Percentiles rank a stretch among this genome's conserved stretches.
These are phyloP conservation scores for Metridium senile DNA, from an alignment of 92 coral and sea anemone species.

Conservation along the genomic window DNA sequence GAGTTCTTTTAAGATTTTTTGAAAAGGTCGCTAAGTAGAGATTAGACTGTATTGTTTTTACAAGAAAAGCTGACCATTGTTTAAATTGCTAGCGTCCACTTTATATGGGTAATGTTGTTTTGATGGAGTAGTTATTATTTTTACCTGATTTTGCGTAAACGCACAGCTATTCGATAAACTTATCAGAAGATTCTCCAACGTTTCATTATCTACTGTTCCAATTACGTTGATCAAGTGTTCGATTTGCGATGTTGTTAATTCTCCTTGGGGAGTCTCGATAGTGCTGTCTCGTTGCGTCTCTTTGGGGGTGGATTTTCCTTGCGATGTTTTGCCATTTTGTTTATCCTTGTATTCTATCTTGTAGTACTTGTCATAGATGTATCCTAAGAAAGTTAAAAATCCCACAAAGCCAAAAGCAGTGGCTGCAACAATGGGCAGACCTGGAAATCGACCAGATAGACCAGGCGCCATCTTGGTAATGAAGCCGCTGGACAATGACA, in stretches of 20 bases:
- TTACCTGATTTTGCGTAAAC: conserved; percentile 78
- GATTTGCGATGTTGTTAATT: conserved; percentile 15
- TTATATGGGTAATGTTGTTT: too few relatives aligned
- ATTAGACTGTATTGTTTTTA: not conserved
- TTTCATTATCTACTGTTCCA: conserved; percentile 34
- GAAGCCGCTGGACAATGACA: conserved; percentile 15
- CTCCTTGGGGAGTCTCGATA: conserved; percentile 4
- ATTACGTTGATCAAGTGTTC: conserved; percentile 38
- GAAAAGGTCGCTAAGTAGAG: not conserved
- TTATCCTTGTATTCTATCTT: conserved; percentile 6
- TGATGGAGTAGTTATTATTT: too few relatives aligned
- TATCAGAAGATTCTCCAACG: conserved; percentile 63
- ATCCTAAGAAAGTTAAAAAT: conserved; percentile 32
- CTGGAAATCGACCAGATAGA: conserved; percentile 6
- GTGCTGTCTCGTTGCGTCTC: not conserved
- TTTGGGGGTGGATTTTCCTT: not conserved
- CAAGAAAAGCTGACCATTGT: not conserved
- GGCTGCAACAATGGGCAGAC: conserved; percentile 10
- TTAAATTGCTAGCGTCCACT: too few relatives aligned
- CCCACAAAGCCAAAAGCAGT: conserved; percentile 23
- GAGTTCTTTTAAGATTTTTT: too few relatives aligned
- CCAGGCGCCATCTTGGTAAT: conserved; percentile 36
- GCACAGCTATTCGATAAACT: conserved; percentile 66
- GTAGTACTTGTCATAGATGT: conserved; percentile 17
- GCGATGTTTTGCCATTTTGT: not conserved